Evolutionary conservation across 2,113 vertebrate species (phyloP).

Genomic region (Actenoides hombroni): DNA sequence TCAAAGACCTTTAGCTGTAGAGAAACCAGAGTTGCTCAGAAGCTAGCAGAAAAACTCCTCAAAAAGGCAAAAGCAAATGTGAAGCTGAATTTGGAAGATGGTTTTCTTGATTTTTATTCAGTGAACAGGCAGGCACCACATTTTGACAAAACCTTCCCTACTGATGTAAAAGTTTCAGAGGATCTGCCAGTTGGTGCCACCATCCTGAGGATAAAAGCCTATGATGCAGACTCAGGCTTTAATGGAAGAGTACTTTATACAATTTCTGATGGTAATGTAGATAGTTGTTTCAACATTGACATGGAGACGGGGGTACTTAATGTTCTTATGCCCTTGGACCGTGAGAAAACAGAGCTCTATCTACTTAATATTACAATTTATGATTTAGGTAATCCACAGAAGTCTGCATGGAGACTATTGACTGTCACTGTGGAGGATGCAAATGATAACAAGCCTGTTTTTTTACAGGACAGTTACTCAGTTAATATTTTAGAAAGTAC

Average conservation of each 20-base stretch:
- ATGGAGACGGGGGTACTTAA: slow-evolving; percentile 87
- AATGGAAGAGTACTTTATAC: slow-evolving; percentile 91
- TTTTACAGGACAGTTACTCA: slow-evolving; percentile 87
- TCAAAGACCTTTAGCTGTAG: slow-evolving; percentile 89
- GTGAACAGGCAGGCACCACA: slow-evolving; percentile 91
- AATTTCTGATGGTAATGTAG: slow-evolving; percentile 90
- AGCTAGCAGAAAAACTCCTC: slow-evolving; percentile 92
- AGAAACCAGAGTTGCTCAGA: slow-evolving; percentile 93
- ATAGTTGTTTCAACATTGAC: slow-evolving; percentile 90
- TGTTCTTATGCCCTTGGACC: slow-evolving; percentile 91
- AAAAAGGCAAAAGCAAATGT: slow-evolving; percentile 90
- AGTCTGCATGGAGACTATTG: slow-evolving; percentile 87
- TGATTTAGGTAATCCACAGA: slow-evolving; percentile 92
- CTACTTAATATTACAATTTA: slow-evolving; percentile 93
- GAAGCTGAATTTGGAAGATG: slow-evolving; percentile 88
- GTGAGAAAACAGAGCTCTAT: slow-evolving; percentile 90
- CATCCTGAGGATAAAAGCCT: slow-evolving; percentile 88
- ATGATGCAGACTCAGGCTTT: slow-evolving; percentile 92
- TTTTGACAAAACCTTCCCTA: slow-evolving; percentile 92
- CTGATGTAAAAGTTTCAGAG: slow-evolving; percentile 87
- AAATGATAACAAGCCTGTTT: slow-evolving; percentile 91
- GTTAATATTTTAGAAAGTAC: slow-evolving; percentile 91
- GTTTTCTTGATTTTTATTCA: slow-evolving; percentile 93
- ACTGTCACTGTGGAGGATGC: slow-evolving; percentile 88
- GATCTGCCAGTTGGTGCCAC: slow-evolving; percentile 84